phyloP scores from a whole-genome alignment of 2,888 invertebrate genomes.

The Eupithecia inturbata region DNA sequence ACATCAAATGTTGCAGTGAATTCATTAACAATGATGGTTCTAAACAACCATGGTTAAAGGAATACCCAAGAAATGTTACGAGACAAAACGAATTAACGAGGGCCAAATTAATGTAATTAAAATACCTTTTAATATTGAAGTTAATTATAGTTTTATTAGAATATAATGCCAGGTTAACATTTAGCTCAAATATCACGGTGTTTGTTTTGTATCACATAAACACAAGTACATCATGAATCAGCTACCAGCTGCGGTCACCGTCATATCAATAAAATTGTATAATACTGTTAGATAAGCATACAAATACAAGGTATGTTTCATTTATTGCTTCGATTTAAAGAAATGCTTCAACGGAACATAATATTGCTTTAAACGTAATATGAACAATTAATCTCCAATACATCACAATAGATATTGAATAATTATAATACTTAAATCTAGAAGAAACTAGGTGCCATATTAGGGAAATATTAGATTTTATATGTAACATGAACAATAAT shows the following conservation, averaged over 20 bases:
- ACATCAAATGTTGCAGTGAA: neutral
- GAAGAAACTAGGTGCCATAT: conserved; percentile 61
- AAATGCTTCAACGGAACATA: conserved; percentile 64
- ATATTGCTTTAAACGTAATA: conserved; percentile 69
- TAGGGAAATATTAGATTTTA: conserved; percentile 54
- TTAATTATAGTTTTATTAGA: conserved; percentile 61
- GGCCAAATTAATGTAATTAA: conserved; percentile 39
- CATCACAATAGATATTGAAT: conserved; percentile 65
- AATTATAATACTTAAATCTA: conserved; percentile 68
- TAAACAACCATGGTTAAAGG: neutral
- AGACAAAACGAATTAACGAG: conserved; percentile 13
- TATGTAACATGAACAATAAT: conserved; percentile 45
- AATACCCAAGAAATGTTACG: conserved; percentile 15
- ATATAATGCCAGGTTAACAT: conserved; percentile 55
- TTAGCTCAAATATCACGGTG: conserved; percentile 46
- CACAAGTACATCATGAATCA: conserved; percentile 33
- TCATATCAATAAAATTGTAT: conserved; percentile 48
- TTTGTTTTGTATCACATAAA: conserved; percentile 49
- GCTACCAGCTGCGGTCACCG: conserved; percentile 43
- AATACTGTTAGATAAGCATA: conserved; percentile 60
- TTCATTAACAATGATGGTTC: neutral
- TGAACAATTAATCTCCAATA: conserved; percentile 68
- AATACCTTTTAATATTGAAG: conserved; percentile 46
- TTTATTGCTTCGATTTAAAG: conserved; percentile 69
- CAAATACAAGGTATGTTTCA: conserved; percentile 51